Evolutionary conservation across 1,140 invertebrate genomes (phyloP).

Genomic region (Drosophila tristis): DNA sequence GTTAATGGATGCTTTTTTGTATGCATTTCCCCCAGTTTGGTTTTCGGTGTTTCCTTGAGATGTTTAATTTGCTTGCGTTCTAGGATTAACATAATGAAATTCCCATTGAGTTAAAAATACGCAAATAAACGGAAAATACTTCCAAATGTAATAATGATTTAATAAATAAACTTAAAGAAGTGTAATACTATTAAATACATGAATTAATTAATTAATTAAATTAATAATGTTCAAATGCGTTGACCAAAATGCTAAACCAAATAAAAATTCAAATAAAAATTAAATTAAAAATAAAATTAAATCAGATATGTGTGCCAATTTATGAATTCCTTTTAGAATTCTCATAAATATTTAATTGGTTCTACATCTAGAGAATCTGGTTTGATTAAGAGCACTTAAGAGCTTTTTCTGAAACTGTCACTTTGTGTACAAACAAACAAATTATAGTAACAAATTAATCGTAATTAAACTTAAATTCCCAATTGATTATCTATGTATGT

Average conservation of each 20-base stretch:
- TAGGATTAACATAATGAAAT: no score
- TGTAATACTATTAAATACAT: background rate
- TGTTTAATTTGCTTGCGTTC: background rate
- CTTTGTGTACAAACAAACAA: background rate
- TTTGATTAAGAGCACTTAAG: conserved; percentile 7
- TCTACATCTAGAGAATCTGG: conserved; percentile 28
- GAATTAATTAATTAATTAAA: no score
- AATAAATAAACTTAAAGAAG: background rate
- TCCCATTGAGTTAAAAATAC: no score
- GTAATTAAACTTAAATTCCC: background rate
- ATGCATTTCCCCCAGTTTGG: conserved; percentile 4
- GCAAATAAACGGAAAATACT: background rate
- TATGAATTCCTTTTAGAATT: no score
- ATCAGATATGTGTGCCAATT: background rate
- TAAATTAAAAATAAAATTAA: background rate
- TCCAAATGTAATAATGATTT: no score
- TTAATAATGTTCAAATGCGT: no score
- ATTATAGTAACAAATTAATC: conserved; percentile 1
- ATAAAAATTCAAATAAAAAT: background rate
- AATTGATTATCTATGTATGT: no score
- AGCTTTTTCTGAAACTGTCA: background rate
- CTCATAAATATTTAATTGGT: background rate
- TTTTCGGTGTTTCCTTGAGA: background rate
- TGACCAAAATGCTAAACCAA: no score
- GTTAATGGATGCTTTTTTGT: conserved; percentile 40